phyloP scores from a whole-genome alignment of 2,113 vertebrate genomes.

The Thinocorus orbignyianus region DNA sequence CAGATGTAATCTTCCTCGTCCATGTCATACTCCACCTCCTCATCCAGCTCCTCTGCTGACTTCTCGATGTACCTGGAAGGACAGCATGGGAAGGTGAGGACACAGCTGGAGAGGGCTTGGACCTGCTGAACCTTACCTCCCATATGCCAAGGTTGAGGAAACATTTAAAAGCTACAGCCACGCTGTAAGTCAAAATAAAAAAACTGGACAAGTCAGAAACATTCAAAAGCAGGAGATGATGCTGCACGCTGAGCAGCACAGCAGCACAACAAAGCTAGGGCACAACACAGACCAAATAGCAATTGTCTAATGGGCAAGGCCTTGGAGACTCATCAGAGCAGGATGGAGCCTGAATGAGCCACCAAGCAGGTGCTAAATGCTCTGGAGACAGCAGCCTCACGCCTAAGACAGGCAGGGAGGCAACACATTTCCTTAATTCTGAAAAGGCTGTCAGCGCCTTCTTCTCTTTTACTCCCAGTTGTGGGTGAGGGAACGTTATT shows the following conservation, averaged over 20 bases:
- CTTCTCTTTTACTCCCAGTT: neutral
- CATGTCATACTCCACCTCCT: slow-evolving; percentile 98
- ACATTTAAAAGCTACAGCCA: neutral
- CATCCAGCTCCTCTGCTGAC: slow-evolving; percentile 95
- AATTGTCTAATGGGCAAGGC: neutral
- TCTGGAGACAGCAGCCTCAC: neutral
- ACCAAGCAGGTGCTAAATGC: neutral
- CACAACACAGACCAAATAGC: neutral
- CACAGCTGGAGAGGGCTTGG: accelerated
- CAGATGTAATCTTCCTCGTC: slow-evolving; percentile 99
- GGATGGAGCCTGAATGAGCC: neutral
- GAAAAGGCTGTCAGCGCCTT: accelerated
- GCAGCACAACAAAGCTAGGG: neutral
- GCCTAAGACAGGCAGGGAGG: neutral
- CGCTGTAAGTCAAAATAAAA: neutral
- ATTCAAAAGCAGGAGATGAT: neutral
- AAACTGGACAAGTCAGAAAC: neutral
- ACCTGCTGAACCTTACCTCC: neutral
- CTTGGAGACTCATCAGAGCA: neutral
- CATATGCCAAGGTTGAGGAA: neutral
- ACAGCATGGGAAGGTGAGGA: neutral
- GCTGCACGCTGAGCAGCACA: neutral
- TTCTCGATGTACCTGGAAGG: slow-evolving; percentile 94
- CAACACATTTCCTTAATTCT: neutral
- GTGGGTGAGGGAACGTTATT: neutral